Percentiles rank a stretch among this genome's conserved stretches.
phyloP scores from a whole-genome alignment of 1,140 invertebrate species.

The Lepidurus apus region DNA sequence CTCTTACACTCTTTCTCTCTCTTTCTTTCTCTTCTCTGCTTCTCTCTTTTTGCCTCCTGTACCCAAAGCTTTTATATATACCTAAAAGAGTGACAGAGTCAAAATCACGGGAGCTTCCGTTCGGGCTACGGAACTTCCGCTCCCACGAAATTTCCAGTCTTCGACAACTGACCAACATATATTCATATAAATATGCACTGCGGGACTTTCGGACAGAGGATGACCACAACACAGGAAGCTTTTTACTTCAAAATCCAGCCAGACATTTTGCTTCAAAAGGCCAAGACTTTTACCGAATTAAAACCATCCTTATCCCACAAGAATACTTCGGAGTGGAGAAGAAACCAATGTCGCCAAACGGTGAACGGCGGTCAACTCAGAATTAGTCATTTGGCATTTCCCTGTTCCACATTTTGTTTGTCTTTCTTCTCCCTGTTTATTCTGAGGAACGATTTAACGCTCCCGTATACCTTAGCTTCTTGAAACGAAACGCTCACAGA shows the following conservation, averaged over 20 bases:
- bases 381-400: no score
- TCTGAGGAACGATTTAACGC: no score
- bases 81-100: conserved; percentile 21
- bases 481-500: no score
- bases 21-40: neutral
- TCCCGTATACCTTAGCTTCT: no score
- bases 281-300: no score
- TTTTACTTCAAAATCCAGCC: neutral
- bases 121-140: conserved; percentile 11
- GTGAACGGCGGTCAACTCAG: no score
- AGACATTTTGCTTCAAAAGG: no score
- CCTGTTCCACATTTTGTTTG: no score
- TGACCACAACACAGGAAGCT: conserved; percentile 1
- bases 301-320: no score
- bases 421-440: no score
- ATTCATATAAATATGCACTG: conserved; percentile 10
- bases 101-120: conserved; percentile 12
- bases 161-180: conserved; percentile 14
- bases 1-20: neutral
- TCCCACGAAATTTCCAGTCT: conserved; percentile 18
- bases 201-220: conserved; percentile 8
- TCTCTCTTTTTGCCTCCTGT: neutral
- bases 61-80: conserved; percentile 3
- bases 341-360: no score
- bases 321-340: no score